Percentiles rank a stretch among this genome's conserved stretches.
These are phyloP conservation scores for Pomatorhinus ruficollis DNA, from an alignment of 2,113 vertebrate species.

Conservation along the genomic window DNA sequence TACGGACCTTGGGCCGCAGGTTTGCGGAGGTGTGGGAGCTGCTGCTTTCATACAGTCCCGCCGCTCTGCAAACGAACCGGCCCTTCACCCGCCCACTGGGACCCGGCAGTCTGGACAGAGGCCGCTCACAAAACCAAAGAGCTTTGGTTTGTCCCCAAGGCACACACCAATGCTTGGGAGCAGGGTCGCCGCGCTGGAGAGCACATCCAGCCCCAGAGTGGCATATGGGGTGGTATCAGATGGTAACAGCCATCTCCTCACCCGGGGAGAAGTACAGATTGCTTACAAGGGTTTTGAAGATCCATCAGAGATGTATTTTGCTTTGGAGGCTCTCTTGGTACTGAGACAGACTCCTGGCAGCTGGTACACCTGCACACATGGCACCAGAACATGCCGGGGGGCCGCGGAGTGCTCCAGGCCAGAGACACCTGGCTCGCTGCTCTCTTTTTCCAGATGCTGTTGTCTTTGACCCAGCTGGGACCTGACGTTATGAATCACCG, in stretches of 20 bases:
- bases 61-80: neutral
- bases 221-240: neutral
- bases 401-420: rapidly evolving
- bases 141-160: neutral
- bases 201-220: neutral
- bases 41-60: neutral
- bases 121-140: rapidly evolving
- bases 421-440: neutral
- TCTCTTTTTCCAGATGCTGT: neutral
- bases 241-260: neutral
- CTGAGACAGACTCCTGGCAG: neutral
- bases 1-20: rapidly evolving
- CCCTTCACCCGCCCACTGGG: no score
- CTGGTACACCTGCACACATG: rapidly evolving
- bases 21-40: rapidly evolving
- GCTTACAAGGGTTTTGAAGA: neutral
- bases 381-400: rapidly evolving
- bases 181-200: neutral
- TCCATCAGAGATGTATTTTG: neutral
- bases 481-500: rapidly evolving
- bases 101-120: no score
- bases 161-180: neutral
- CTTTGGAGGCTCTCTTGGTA: neutral
- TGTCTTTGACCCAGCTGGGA: neutral
- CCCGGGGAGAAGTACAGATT: neutral